Percentiles rank a stretch among this genome's conserved stretches.
Evolutionary conservation across 1,140 invertebrate species (phyloP).

Genomic region (Drosophila setifemur): DNA sequence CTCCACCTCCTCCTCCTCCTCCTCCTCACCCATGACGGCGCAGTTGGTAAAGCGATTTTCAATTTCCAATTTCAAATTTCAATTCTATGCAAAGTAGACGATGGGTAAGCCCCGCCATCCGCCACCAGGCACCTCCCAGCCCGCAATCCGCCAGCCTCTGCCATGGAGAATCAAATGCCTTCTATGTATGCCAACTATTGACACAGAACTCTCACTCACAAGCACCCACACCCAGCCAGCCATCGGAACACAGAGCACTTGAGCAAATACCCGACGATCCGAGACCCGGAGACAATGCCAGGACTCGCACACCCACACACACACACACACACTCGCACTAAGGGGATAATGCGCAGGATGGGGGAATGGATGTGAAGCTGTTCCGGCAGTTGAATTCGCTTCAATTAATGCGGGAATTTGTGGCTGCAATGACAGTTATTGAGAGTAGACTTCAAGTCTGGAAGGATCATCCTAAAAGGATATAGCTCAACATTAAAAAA

Average conservation of each 20-base stretch:
- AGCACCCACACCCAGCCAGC: constrained; percentile 4
- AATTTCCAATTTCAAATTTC: constrained; percentile 75
- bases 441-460: not conserved
- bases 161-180: constrained; percentile 24
- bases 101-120: constrained; percentile 11
- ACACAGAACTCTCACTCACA: constrained; percentile 57
- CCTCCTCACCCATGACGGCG: constrained; percentile 14
- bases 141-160: not conserved
- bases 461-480: not conserved
- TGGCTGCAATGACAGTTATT: no score
- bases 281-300: constrained; percentile 50
- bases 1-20: not conserved
- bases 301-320: constrained; percentile 5
- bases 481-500: no score
- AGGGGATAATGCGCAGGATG: not conserved
- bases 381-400: constrained; percentile 29
- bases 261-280: constrained; percentile 55
- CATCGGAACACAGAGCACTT: constrained; percentile 52
- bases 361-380: not conserved
- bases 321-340: not conserved
- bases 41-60: constrained; percentile 69
- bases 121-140: no score
- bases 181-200: constrained; percentile 72
- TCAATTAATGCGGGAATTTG: constrained; percentile 34
- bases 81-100: constrained; percentile 70